Conservation (phyloP, 2,888 invertebrate genomes). For the Gasteruption jaculator region DNA sequence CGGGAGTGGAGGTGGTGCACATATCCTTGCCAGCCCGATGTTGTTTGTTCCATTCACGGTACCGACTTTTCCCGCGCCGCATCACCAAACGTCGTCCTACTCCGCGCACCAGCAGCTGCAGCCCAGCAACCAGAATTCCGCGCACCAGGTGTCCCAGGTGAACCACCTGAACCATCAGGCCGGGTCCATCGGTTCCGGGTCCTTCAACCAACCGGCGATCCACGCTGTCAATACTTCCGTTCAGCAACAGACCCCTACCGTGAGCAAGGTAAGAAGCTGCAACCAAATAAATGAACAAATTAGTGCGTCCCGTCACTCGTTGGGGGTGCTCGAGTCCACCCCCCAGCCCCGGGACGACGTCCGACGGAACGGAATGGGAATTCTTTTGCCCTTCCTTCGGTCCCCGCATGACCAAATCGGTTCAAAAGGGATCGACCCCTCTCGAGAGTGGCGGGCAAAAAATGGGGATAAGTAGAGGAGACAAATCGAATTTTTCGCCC, state of each 20-base stretch:
- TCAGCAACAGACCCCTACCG: conserved; percentile 48
- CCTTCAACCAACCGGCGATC: conserved; percentile 42
- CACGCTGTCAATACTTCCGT: conserved; percentile 49
- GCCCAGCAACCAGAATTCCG: conserved; percentile 37
- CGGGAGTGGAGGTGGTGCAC: conserved; percentile 52
- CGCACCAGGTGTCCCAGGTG: conserved; percentile 42
- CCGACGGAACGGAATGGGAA: too few relatives aligned
- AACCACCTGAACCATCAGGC: conserved; percentile 48
- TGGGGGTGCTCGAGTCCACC: not conserved
- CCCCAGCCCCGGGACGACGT: not conserved
- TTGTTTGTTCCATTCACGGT: conserved; percentile 52
- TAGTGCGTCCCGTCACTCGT: not conserved
- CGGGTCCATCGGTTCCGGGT: conserved; percentile 38
- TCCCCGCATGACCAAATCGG: too few relatives aligned
- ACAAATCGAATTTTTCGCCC: too few relatives aligned
- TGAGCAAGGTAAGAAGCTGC: conserved; percentile 51
- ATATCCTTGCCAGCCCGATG: conserved; percentile 52
- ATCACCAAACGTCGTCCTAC: conserved; percentile 46
- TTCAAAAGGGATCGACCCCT: too few relatives aligned
- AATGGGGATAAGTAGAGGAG: too few relatives aligned
- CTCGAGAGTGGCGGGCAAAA: too few relatives aligned
- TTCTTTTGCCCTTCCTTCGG: conserved; percentile 15
- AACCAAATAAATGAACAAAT: too few relatives aligned
- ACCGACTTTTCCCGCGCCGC: conserved; percentile 49
- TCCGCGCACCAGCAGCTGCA: conserved; percentile 44